phyloP scores from a whole-genome alignment of 2,888 invertebrate genomes.

The Limnephilus auricula region DNA sequence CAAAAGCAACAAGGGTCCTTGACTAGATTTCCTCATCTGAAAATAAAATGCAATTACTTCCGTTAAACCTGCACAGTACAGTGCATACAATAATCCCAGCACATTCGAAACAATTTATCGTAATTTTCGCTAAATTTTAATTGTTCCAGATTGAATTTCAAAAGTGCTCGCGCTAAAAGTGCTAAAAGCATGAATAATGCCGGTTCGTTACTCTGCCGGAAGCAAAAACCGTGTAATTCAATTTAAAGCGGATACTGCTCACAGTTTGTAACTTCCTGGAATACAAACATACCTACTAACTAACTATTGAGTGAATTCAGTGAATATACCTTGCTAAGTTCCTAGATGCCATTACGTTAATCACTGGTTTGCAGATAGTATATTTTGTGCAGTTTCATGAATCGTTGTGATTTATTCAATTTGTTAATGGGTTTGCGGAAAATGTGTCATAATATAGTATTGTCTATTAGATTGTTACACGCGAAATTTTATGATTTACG shows the following conservation, averaged over 20 bases:
- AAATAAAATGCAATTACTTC: neutral
- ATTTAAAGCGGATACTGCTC: conserved; percentile 4
- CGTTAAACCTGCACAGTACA: neutral
- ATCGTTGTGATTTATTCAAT: neutral
- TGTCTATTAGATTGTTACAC: neutral
- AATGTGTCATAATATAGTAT: neutral
- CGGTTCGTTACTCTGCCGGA: conserved; percentile 28
- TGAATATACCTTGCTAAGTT: neutral
- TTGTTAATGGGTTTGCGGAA: neutral
- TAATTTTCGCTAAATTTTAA: neutral
- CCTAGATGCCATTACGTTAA: neutral
- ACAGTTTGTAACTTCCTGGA: neutral
- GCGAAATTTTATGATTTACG: neutral
- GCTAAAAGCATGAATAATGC: conserved; percentile 30
- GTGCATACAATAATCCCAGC: neutral
- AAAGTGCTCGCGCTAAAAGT: neutral
- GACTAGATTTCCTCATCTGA: neutral
- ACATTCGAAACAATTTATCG: neutral
- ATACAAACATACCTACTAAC: neutral
- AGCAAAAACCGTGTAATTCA: conserved; percentile 34
- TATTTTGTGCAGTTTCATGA: neutral
- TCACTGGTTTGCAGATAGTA: neutral
- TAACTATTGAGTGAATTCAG: neutral
- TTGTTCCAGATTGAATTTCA: conserved; percentile 21
- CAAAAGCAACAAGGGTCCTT: no score